Percentiles rank a stretch among this genome's conserved stretches.
These are phyloP conservation scores for Scarus forsteni DNA, from an alignment of 2,797 vertebrate species.

Conservation along the genomic window DNA sequence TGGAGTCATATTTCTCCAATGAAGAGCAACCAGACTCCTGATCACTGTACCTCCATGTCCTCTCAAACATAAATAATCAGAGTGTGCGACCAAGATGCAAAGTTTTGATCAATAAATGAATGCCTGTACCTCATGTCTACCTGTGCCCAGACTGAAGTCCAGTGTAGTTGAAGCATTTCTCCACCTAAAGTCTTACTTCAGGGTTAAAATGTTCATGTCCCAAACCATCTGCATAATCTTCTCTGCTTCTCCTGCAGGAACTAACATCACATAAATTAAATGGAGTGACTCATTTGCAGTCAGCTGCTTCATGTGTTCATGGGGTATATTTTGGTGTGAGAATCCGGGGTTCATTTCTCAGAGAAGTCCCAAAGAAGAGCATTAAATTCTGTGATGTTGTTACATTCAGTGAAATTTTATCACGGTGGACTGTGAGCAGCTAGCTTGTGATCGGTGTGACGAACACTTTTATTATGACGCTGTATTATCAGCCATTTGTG, in stretches of 20 bases:
- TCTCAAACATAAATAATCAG: too few species aligned
- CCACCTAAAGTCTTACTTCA: slow-evolving; percentile 1
- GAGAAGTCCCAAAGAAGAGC: slow-evolving; percentile 12
- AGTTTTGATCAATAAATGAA: too few species aligned
- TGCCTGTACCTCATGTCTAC: background rate
- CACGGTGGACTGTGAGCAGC: slow-evolving; percentile 48
- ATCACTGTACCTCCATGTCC: too few species aligned
- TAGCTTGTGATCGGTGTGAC: slow-evolving; percentile 47
- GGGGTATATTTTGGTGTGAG: background rate
- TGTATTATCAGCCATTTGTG: background rate
- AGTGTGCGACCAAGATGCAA: too few species aligned
- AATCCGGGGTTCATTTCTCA: background rate
- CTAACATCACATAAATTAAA: slow-evolving; percentile 5
- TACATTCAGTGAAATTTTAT: slow-evolving; percentile 43
- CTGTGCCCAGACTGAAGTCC: background rate
- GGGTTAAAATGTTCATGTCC: background rate
- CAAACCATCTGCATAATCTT: slow-evolving; percentile 18
- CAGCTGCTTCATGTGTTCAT: background rate
- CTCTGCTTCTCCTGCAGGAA: slow-evolving; percentile 28
- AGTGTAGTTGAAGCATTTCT: background rate
- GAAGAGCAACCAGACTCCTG: too few species aligned
- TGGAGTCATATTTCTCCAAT: too few species aligned
- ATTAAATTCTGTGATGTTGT: slow-evolving; percentile 31
- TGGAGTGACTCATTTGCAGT: slow-evolving; percentile 3
- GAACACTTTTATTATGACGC: background rate